phyloP scores from a whole-genome alignment of 2,888 invertebrate genomes.

The Epinotia bilunana region DNA sequence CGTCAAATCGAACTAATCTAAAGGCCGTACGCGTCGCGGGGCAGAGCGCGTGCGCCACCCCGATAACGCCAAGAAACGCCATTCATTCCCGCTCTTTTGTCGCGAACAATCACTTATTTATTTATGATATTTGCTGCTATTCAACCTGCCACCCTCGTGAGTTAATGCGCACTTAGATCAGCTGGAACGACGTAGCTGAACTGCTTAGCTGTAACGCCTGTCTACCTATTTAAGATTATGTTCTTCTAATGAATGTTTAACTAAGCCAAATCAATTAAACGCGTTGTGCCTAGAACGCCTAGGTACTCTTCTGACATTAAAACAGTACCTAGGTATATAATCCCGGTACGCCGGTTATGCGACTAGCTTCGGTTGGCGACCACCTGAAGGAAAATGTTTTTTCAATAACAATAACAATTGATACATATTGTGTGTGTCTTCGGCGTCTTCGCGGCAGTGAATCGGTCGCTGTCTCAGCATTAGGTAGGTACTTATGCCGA shows the following conservation, averaged over 20 bases:
- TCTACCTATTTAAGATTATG: neutral
- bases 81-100: constrained; percentile 83
- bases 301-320: too few species aligned
- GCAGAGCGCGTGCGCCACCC: constrained; percentile 76
- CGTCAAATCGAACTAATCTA: constrained; percentile 82
- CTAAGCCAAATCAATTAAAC: too few species aligned
- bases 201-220: neutral
- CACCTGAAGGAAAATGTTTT: too few species aligned
- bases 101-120: constrained; percentile 82
- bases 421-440: too few species aligned
- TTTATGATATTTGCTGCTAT: constrained; percentile 82
- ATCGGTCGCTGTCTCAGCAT: too few species aligned
- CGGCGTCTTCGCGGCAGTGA: too few species aligned
- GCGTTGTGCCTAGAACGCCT: too few species aligned
- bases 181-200: constrained; percentile 45
- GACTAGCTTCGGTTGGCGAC: too few species aligned
- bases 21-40: constrained; percentile 77
- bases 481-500: too few species aligned
- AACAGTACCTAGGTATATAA: too few species aligned
- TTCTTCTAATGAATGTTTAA: neutral
- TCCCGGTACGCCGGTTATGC: too few species aligned
- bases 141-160: constrained; percentile 79
- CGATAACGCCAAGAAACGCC: constrained; percentile 82
- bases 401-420: too few species aligned
- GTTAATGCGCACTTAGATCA: constrained; percentile 68